Evolutionary conservation across 1,140 invertebrate genomes (phyloP).

Genomic region (Cotesia glomerata): DNA sequence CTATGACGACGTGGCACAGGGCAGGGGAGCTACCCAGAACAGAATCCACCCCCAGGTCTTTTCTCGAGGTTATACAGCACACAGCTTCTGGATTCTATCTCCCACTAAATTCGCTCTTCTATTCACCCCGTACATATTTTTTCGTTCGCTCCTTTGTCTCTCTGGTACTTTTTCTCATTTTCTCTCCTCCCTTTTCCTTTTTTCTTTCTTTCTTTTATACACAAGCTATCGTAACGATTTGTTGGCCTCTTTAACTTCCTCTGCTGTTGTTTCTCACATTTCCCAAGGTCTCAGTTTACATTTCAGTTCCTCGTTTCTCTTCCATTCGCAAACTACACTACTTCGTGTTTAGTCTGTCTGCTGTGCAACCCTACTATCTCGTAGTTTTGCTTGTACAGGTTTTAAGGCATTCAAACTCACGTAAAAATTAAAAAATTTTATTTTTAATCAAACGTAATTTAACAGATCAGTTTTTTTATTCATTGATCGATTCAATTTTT

Average conservation of each 20-base stretch:
- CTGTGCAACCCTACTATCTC: background rate
- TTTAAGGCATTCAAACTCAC: background rate
- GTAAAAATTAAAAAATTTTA: background rate
- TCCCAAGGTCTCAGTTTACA: constrained; percentile 34
- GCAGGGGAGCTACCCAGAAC: constrained; percentile 11
- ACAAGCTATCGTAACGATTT: constrained; percentile 26
- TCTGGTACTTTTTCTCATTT: no score
- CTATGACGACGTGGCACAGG: constrained; percentile 41
- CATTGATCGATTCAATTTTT: no score
- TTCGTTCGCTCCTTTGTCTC: background rate
- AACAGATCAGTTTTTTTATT: no score
- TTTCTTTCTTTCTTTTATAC: constrained; percentile 18
- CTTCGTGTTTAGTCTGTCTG: background rate
- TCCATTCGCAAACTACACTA: background rate
- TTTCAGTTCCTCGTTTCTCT: background rate
- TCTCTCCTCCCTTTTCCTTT: background rate
- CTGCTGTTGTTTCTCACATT: constrained; percentile 20
- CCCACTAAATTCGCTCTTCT: background rate
- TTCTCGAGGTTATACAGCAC: constrained; percentile 12
- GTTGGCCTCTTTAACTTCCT: constrained; percentile 30
- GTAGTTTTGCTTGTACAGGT: background rate
- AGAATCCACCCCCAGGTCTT: constrained; percentile 17
- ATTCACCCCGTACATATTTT: constrained; percentile 18
- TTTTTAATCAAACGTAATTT: no score
- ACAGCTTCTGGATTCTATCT: background rate